Base-by-base conservation (phyloP, 2,113 vertebrate genomes). In the Lamprotornis superbus region DNA sequence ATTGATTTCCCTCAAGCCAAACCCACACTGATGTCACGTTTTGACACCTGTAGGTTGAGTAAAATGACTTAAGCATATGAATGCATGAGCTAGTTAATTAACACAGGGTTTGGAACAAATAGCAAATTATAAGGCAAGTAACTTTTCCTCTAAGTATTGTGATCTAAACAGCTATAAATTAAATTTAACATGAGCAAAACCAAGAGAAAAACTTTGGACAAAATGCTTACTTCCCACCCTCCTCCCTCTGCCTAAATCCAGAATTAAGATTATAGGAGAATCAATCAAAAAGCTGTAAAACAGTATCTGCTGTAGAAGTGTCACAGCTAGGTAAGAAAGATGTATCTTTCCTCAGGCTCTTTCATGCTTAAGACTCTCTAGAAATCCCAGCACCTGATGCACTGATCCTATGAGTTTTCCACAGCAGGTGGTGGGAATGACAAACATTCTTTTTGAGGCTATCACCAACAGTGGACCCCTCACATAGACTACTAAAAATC, bases 361-460 rank as follows among this genome's bases (percentile, higher is more conserved):
- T 79, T 71, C 71, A 70, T 56, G 31, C 15, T 70, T 42, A 42
- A 33, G 68, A 57, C 47, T 80, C 37, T 78, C 35, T 46, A 78
- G 67, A 83, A 93, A 87, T 37, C 71, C 4, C 64, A 69, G 84
- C 37, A 61, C 47, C 74, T 27, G 31, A 27, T 42, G 52, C 33
- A 90, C 64, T 47, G 75, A 87, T 85, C 30, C 47, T 40, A 7
- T 15, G 65, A 89, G 71, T 92, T 94, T 89, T 90, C 92, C 57
- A 40, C 50, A 39, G 61, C 44, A 88, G 61, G 71, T 88, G 50
- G n/a, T 18, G 39, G 57, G 75, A 89, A 64, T 71, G 88, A 57
- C 71, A 88, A 88, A 80, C 75, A 94, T 89, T 93, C 78, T 20
- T 79, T 65, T 70, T 39, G 50, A 76, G 87, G 75, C 88, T 75